Evolutionary conservation across 2,888 invertebrate genomes (phyloP).

Genomic region (Drosophila anomelani): DNA sequence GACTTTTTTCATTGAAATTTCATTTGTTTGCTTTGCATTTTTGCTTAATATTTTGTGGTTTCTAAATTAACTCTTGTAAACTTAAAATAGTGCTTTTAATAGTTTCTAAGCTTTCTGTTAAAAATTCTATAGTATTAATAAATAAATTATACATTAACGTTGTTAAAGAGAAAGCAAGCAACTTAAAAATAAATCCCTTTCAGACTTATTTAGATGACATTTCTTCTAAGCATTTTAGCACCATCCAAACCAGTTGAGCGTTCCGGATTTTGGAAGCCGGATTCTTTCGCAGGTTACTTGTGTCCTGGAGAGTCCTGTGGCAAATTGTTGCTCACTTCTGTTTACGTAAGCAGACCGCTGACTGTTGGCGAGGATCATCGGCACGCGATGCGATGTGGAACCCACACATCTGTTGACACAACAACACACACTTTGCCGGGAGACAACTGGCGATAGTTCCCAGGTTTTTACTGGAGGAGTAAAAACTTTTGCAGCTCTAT

Average conservation of each 20-base stretch:
- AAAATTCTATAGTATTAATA: too few relatives aligned
- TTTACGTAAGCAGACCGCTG: slow-evolving; percentile 51
- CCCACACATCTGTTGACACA: slow-evolving; percentile 51
- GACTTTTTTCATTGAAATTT: background rate
- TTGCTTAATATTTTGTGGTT: background rate
- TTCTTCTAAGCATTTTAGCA: too few relatives aligned
- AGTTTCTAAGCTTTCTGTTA: too few relatives aligned
- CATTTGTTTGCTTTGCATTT: background rate
- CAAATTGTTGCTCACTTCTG: slow-evolving; percentile 45
- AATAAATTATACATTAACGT: too few relatives aligned
- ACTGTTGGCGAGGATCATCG: slow-evolving; percentile 39
- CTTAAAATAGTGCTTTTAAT: background rate
- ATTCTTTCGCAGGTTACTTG: background rate
- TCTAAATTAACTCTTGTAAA: too few relatives aligned
- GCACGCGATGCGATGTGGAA: slow-evolving; percentile 43
- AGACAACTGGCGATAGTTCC: slow-evolving; percentile 38
- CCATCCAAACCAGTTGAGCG: slow-evolving; percentile 19
- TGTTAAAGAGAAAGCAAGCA: too few relatives aligned
- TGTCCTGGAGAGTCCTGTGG: slow-evolving; percentile 1
- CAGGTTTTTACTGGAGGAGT: slow-evolving; percentile 3
- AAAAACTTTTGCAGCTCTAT: slow-evolving; percentile 45
- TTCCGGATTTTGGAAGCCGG: background rate
- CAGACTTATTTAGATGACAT: background rate
- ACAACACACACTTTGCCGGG: slow-evolving; percentile 15
- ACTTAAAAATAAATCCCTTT: background rate